These are phyloP conservation scores for Euspilapteryx auroguttella DNA, from an alignment of 2,888 invertebrate genomes.

Conservation along the genomic window DNA sequence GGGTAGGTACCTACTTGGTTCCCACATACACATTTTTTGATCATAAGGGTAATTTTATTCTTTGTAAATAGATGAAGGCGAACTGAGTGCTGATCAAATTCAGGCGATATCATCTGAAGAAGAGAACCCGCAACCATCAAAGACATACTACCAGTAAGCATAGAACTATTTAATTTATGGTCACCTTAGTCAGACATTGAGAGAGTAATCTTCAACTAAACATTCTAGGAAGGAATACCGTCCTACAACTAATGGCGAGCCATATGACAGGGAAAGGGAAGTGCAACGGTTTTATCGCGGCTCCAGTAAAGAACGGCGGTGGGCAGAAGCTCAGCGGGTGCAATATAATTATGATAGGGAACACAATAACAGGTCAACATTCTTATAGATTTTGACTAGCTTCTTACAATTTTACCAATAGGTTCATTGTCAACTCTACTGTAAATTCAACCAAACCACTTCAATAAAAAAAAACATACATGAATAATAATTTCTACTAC, in stretches of 20 bases:
- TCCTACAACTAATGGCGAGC: constrained; percentile 28
- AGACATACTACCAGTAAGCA: constrained; percentile 49
- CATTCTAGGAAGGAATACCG: constrained; percentile 33
- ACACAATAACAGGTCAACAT: background rate
- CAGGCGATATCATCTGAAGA: too few relatives aligned
- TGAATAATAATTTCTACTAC: too few relatives aligned
- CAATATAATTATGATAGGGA: background rate
- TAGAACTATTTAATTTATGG: background rate
- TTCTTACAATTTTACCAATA: background rate
- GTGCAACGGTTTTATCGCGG: constrained; percentile 45
- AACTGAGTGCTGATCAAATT: too few relatives aligned
- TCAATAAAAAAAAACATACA: too few relatives aligned
- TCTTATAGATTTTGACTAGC: background rate
- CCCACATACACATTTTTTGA: constrained; percentile 4
- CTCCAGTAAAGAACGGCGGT: constrained; percentile 37
- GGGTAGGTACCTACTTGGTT: background rate
- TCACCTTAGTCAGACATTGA: background rate
- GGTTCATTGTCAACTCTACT: background rate
- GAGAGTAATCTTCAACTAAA: too few relatives aligned
- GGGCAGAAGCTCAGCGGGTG: constrained; percentile 12
- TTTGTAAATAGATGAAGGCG: too few relatives aligned
- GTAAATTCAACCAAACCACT: too few relatives aligned
- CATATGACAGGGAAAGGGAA: constrained; percentile 24
- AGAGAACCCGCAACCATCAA: constrained; percentile 29
- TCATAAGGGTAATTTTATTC: constrained; percentile 16